These are phyloP conservation scores for Polyommatus icarus DNA, from an alignment of 2,888 invertebrate genomes.

Conservation along the genomic window DNA sequence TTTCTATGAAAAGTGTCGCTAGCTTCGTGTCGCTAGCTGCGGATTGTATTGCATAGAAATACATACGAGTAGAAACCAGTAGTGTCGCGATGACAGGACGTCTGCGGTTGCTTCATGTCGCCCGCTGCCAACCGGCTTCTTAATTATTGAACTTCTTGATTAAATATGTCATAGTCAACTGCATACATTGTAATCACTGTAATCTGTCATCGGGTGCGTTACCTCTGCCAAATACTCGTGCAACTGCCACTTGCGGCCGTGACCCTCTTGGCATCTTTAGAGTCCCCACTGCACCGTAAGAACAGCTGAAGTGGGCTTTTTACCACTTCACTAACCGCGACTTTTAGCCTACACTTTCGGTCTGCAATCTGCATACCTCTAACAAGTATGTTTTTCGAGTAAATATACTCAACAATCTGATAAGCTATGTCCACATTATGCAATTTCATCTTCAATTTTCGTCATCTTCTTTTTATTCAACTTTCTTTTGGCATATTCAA, in stretches of 20 bases:
- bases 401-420: not conserved
- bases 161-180: not conserved
- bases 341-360: not conserved
- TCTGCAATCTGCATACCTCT: not conserved
- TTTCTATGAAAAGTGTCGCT: no score
- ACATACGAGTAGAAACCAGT: no score
- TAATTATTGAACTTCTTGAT: no score
- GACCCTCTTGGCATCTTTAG: not conserved
- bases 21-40: no score
- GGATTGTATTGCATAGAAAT: no score
- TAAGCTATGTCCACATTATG: no score
- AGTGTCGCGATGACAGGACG: no score
- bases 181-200: not conserved
- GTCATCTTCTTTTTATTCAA: no score
- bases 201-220: not conserved
- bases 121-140: no score
- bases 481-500: no score
- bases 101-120: no score
- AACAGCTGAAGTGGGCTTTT: constrained; percentile 2
- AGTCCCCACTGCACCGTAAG: not conserved
- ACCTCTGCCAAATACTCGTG: constrained; percentile 7
- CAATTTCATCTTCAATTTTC: no score
- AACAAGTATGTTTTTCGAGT: not conserved
- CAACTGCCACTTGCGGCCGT: not conserved
- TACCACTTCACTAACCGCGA: constrained; percentile 8